Evolutionary conservation across 1,140 invertebrate species (phyloP).

Genomic region (Coelopa frigida): DNA sequence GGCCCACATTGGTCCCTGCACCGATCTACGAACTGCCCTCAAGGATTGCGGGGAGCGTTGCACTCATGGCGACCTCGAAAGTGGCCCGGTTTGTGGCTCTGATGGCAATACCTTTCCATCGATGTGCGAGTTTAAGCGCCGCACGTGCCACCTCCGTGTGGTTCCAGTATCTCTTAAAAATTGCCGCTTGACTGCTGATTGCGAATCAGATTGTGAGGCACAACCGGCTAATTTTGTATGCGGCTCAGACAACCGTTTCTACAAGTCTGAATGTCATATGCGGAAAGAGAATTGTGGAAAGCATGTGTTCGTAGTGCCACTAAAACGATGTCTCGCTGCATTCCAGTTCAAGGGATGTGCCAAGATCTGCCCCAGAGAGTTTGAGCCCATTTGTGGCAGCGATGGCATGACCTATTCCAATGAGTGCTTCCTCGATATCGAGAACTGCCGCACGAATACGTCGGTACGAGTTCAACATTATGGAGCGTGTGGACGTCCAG

Average conservation of each 20-base stretch:
- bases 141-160: constrained; percentile 78
- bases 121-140: constrained; percentile 74
- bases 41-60: constrained; percentile 67
- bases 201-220: constrained; percentile 61
- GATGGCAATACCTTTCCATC: constrained; percentile 88
- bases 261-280: constrained; percentile 90
- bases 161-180: constrained; percentile 70
- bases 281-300: constrained; percentile 84
- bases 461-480: constrained; percentile 37
- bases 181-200: constrained; percentile 73
- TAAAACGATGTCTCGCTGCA: constrained; percentile 72
- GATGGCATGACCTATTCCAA: constrained; percentile 88
- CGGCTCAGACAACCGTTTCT: constrained; percentile 85
- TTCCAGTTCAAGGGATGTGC: constrained; percentile 81
- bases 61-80: constrained; percentile 55
- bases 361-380: constrained; percentile 73
- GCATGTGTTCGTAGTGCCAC: constrained; percentile 79
- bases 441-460: constrained; percentile 71
- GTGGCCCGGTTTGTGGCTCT: constrained; percentile 78
- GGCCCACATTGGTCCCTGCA: constrained; percentile 79
- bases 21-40: constrained; percentile 58
- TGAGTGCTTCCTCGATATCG: constrained; percentile 84
- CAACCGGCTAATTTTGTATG: constrained; percentile 76
- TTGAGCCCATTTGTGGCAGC: constrained; percentile 83
- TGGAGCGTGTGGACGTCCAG: constrained; percentile 40